Evolutionary conservation across 2,888 invertebrate genomes (phyloP).

Genomic region (Petrophora chlorosata): DNA sequence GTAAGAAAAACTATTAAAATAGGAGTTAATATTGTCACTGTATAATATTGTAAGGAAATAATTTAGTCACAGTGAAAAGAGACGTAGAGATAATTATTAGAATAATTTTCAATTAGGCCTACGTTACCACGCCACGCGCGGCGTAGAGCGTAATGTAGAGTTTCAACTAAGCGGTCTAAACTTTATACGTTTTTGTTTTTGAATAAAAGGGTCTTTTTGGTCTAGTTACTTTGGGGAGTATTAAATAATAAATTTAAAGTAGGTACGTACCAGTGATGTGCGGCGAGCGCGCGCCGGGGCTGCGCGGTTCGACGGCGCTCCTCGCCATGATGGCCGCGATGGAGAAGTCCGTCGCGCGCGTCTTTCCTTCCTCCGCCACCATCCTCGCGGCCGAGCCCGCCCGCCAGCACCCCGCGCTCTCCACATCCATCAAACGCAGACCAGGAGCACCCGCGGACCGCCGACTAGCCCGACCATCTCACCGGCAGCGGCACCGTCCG

Average conservation of each 20-base stretch:
- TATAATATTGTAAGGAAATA: too few species aligned
- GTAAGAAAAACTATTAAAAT: too few species aligned
- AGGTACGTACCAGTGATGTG: conserved; percentile 62
- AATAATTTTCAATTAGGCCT: conserved; percentile 52
- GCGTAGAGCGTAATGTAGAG: too few species aligned
- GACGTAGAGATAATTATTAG: too few species aligned
- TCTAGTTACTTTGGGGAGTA: too few species aligned
- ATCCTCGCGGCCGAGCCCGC: conserved; percentile 66
- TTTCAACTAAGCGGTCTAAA: too few species aligned
- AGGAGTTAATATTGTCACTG: too few species aligned
- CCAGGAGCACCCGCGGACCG: conserved; percentile 47
- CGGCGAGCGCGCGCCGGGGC: conserved; percentile 74
- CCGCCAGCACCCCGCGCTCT: conserved; percentile 73
- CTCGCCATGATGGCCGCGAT: conserved; percentile 97
- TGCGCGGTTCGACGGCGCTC: conserved; percentile 74
- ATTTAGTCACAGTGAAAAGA: too few species aligned
- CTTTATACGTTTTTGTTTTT: too few species aligned
- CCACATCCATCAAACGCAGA: conserved; percentile 78
- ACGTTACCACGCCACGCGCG: too few species aligned
- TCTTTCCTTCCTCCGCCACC: conserved; percentile 78
- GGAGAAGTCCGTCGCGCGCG: conserved; percentile 95
- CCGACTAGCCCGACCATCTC: conserved; percentile 51
- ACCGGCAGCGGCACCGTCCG: conserved; percentile 71
- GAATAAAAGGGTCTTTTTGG: neutral
- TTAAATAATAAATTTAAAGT: neutral